Base-by-base conservation (phyloP, 2,888 invertebrate genomes). In the Catotricha subobsoleta region DNA sequence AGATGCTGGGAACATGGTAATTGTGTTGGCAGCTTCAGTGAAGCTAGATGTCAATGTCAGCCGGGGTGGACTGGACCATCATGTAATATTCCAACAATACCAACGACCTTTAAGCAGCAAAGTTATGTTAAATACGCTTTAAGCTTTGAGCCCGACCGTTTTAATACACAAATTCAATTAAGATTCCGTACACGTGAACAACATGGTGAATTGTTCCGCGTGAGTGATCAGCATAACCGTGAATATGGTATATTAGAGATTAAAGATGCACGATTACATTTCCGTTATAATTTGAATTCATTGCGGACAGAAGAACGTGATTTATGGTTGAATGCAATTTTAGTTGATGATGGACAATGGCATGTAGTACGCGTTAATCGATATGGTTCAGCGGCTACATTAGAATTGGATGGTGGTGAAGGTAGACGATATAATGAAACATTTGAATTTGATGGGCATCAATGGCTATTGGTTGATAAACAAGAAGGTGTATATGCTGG, bases 101-200 rank as follows among this genome's bases (percentile, higher is more conserved):
- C 90, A 1, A 86, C 90, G 1, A 91, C 91, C 45, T 92, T 95
- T 61, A 80, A 87, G 55, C 79, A 82, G 1, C 86, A 90, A 59
- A 91, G 91, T 49, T 95, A 92, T 60, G 90, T 95, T n/a, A 91
- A 92, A 59, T 95, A 94, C 59, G 90, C 91, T 2, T 66, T 95
- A 25, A 88, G 88, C 51, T 92, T 91, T 57, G 90, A 91, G 56
- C 91, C 91, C 0, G 87, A 91, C 54, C 72, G 84, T 50, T 92
- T 87, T 55, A 82, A 83, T 40, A 92, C 90, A 1, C 87, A 92
- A 62, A 75, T 97, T 47, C 91, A 95, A 60, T 66, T 97, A 41
- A 69, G 90, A 50, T 95, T 98, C 67, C 74, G 97, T 47, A 94
- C 95, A 1, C 72, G 91, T 23, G 90, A 94, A 60, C 81, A 82